Conservation (phyloP, 2,113 vertebrate species). For the Bubo bubo region DNA sequence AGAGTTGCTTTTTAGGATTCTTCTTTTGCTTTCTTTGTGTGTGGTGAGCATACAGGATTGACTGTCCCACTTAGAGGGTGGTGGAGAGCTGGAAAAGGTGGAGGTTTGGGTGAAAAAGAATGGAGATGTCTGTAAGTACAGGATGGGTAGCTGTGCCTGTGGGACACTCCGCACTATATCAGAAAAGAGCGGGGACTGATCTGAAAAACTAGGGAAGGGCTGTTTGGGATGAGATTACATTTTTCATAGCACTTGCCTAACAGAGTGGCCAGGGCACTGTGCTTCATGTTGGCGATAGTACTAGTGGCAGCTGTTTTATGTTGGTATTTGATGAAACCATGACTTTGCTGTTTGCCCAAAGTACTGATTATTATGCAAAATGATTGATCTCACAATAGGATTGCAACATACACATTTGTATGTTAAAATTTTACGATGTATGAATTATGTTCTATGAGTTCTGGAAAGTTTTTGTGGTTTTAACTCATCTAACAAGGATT, state of each 20-base stretch:
- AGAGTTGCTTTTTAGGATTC: neutral
- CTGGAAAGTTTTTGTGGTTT: neutral
- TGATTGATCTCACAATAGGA: neutral
- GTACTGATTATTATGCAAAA: neutral
- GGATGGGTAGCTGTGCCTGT: neutral
- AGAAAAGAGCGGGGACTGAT: neutral
- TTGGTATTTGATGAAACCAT: neutral
- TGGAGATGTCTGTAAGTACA: neutral
- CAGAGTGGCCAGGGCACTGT: accelerated
- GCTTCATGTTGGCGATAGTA: accelerated
- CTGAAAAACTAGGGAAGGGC: neutral
- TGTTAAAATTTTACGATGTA: neutral
- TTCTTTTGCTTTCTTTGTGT: neutral
- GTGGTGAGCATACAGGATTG: neutral
- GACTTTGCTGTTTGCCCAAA: neutral
- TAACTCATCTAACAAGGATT: neutral
- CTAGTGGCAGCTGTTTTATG: neutral
- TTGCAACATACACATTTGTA: accelerated
- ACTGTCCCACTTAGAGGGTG: neutral
- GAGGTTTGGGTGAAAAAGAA: neutral
- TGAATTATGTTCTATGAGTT: neutral
- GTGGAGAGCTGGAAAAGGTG: neutral
- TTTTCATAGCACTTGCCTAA: neutral
- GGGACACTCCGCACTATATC: accelerated
- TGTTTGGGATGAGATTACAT: neutral